phyloP scores from a whole-genome alignment of 1,140 invertebrate species.

The Nebria ingens region DNA sequence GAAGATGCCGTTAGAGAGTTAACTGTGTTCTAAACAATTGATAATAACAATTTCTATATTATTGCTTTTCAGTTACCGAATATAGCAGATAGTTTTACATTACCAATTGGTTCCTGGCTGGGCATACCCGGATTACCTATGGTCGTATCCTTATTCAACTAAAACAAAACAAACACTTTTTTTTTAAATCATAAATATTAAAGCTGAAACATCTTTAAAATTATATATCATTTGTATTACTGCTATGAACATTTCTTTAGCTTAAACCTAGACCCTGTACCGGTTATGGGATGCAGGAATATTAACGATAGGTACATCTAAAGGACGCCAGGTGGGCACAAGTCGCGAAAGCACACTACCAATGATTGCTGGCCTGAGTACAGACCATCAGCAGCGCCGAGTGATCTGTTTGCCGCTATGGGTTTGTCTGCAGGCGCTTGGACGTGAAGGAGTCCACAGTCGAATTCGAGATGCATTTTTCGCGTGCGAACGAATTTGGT shows the following conservation, averaged over 20 bases:
- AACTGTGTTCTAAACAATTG: no score
- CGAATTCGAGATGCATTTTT: conserved; percentile 66
- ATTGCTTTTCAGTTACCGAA: conserved; percentile 20
- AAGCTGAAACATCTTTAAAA: background rate
- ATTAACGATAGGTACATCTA: conserved; percentile 15
- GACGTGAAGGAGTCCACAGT: conserved; percentile 62
- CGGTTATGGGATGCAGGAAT: conserved; percentile 35
- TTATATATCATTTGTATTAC: conserved; percentile 11
- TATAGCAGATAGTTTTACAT: conserved; percentile 78
- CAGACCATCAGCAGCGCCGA: conserved; percentile 37
- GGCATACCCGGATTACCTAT: conserved; percentile 85
- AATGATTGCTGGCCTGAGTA: conserved; percentile 58
- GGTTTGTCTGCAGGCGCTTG: conserved; percentile 64
- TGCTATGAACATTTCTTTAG: no score
- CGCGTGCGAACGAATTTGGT: conserved; percentile 59
- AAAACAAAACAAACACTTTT: background rate
- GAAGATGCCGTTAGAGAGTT: no score
- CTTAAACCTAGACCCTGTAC: conserved; percentile 40
- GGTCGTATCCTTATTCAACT: conserved; percentile 69
- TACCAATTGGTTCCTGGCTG: conserved; percentile 80
- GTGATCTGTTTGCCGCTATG: conserved; percentile 73
- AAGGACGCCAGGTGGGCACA: conserved; percentile 35
- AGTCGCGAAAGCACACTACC: conserved; percentile 56
- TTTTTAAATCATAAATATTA: conserved; percentile 3
- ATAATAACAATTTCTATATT: background rate